A percentile compares a stretch with the other conserved stretches of the same genome.
These are phyloP conservation scores for Diogma glabrata DNA, from an alignment of 2,888 invertebrate genomes.

Conservation along the genomic window DNA sequence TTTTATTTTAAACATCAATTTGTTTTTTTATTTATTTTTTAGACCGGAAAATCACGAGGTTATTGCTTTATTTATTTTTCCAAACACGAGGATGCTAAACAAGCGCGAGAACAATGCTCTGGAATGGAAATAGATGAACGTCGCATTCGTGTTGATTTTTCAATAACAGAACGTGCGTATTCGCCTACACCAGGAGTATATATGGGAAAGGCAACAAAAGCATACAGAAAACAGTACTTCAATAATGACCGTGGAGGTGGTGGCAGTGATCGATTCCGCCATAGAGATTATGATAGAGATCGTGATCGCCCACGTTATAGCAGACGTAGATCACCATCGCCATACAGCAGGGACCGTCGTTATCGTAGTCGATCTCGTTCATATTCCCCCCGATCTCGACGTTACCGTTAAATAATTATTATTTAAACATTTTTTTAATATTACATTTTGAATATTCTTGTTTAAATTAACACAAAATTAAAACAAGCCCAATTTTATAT, in stretches of 20 bases:
- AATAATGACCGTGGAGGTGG: neutral
- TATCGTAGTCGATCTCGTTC: conserved; percentile 27
- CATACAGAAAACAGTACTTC: neutral
- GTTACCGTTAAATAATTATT: conserved; percentile 1
- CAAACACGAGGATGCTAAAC: conserved; percentile 75
- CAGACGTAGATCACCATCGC: conserved; percentile 22
- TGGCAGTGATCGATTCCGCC: conserved; percentile 19
- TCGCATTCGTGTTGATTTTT: conserved; percentile 87
- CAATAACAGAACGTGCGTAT: conserved; percentile 90
- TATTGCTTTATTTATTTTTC: conserved; percentile 94
- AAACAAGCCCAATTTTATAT: too few species aligned
- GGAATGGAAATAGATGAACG: conserved; percentile 93
- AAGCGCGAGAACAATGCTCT: conserved; percentile 85
- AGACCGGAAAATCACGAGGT: conserved; percentile 90
- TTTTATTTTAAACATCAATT: neutral
- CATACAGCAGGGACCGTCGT: conserved; percentile 22
- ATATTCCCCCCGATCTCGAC: conserved; percentile 21
- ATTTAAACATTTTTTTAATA: too few species aligned
- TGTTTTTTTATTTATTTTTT: conserved; percentile 29
- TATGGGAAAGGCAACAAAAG: conserved; percentile 77
- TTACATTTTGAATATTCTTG: too few species aligned
- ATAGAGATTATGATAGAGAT: conserved; percentile 18
- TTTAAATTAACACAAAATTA: too few species aligned
- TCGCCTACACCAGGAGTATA: conserved; percentile 97
- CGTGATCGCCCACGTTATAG: conserved; percentile 5